phyloP scores from a whole-genome alignment of 2,797 vertebrate species.

The Arnoldichthys spilopterus region DNA sequence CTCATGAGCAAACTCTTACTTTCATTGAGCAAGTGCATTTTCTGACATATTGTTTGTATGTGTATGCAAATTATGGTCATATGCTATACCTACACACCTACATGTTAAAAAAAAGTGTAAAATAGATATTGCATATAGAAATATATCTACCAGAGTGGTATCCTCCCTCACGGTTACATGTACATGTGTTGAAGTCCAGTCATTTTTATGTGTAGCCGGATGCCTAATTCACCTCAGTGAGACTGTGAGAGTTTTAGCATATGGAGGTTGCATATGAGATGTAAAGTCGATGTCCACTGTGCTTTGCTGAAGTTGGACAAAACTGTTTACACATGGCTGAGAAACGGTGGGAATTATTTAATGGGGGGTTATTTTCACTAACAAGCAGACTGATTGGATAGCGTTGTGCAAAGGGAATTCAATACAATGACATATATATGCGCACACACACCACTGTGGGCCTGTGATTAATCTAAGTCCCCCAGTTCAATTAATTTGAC shows the following conservation, averaged over 20 bases:
- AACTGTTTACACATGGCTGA: slow-evolving; percentile 56
- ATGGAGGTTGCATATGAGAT: background rate
- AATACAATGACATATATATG: slow-evolving; percentile 49
- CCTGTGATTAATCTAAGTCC: slow-evolving; percentile 51
- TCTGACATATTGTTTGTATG: slow-evolving; percentile 55
- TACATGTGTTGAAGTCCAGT: slow-evolving; percentile 48
- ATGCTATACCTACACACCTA: slow-evolving; percentile 51
- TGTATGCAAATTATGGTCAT: slow-evolving; percentile 56
- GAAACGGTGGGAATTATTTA: slow-evolving; percentile 41
- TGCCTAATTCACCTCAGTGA: slow-evolving; percentile 14
- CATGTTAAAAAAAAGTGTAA: slow-evolving; percentile 37
- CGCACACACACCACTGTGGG: slow-evolving; percentile 41
- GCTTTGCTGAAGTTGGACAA: slow-evolving; percentile 56
- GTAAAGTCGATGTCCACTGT: slow-evolving; percentile 35
- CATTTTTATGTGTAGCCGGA: slow-evolving; percentile 33
- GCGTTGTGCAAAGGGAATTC: slow-evolving; percentile 21
- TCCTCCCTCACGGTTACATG: slow-evolving; percentile 40
- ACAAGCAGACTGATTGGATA: slow-evolving; percentile 32
- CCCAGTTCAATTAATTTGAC: slow-evolving; percentile 64
- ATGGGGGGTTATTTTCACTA: slow-evolving; percentile 45
- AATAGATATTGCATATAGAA: slow-evolving; percentile 48
- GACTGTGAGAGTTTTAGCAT: slow-evolving; percentile 1
- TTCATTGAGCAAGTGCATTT: slow-evolving; percentile 63
- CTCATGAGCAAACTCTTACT: slow-evolving; percentile 60
- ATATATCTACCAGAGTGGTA: slow-evolving; percentile 61